A percentile compares a stretch with the other conserved stretches of the same genome.
Evolutionary conservation across 1,140 invertebrate species (phyloP).

Genomic region (Adoxophyes honmai): DNA sequence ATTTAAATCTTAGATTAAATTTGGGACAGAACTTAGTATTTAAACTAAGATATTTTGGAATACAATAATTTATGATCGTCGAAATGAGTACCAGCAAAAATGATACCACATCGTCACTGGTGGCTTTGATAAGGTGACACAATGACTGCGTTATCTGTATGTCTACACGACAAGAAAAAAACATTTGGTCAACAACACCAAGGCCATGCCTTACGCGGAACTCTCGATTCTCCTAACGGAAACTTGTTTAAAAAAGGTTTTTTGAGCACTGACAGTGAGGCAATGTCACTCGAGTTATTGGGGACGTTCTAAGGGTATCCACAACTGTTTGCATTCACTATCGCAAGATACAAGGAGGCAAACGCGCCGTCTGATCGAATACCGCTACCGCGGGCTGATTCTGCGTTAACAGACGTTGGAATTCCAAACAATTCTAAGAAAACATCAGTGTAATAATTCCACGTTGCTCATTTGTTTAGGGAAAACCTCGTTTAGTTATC

Average conservation of each 20-base stretch:
- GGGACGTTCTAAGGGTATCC: slow-evolving; percentile 46
- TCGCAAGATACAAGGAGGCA: neutral
- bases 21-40: too few species aligned
- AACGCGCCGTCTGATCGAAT: neutral
- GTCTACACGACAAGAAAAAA: slow-evolving; percentile 43
- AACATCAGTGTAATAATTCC: neutral
- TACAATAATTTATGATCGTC: too few species aligned
- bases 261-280: slow-evolving; percentile 31
- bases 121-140: slow-evolving; percentile 48
- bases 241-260: slow-evolving; percentile 36
- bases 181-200: slow-evolving; percentile 57
- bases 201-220: slow-evolving; percentile 59
- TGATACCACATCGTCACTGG: slow-evolving; percentile 17
- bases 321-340: slow-evolving; percentile 8
- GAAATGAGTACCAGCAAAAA: too few species aligned
- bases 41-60: too few species aligned
- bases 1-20: too few species aligned
- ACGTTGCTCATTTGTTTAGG: too few species aligned
- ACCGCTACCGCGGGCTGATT: neutral
- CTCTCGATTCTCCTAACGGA: slow-evolving; percentile 43
- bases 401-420: neutral
- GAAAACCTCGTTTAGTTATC: too few species aligned
- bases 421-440: neutral
- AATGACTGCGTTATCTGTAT: slow-evolving; percentile 57
- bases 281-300: slow-evolving; percentile 65